These are phyloP conservation scores for Volucella bombylans DNA, from an alignment of 2,888 invertebrate genomes.

Conservation along the genomic window DNA sequence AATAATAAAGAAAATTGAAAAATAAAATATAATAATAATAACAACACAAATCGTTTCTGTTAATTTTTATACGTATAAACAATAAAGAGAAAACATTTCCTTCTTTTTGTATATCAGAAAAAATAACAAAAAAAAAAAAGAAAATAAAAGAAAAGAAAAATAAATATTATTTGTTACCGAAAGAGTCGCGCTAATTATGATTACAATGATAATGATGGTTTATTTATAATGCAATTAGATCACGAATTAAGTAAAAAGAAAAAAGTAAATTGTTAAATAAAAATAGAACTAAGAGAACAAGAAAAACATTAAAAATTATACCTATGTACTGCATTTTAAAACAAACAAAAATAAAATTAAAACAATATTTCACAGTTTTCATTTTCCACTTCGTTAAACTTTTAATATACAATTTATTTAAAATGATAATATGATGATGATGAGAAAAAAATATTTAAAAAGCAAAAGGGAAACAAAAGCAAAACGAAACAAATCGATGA, in stretches of 20 bases:
- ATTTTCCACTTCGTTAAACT: slow-evolving; percentile 64
- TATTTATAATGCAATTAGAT: too few relatives aligned
- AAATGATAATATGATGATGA: slow-evolving; percentile 49
- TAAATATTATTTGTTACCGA: too few relatives aligned
- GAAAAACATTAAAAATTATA: too few relatives aligned
- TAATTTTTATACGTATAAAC: slow-evolving; percentile 69
- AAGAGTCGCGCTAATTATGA: too few relatives aligned
- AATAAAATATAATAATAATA: slow-evolving; percentile 8
- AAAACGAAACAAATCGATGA: slow-evolving; percentile 62
- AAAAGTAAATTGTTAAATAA: too few relatives aligned
- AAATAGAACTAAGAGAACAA: too few relatives aligned
- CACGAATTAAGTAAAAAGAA: too few relatives aligned
- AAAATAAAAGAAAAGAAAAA: slow-evolving; percentile 56
- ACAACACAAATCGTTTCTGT: slow-evolving; percentile 65
- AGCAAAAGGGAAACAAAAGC: slow-evolving; percentile 40
- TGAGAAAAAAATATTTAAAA: slow-evolving; percentile 13
- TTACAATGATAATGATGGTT: too few relatives aligned
- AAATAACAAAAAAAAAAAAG: background rate
- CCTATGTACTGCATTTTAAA: too few relatives aligned
- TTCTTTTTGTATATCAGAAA: slow-evolving; percentile 63
- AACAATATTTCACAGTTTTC: slow-evolving; percentile 63
- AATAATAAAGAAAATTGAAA: slow-evolving; percentile 19
- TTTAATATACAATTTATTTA: slow-evolving; percentile 59
- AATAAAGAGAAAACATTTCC: slow-evolving; percentile 52
- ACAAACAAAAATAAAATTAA: slow-evolving; percentile 45